Conservation (phyloP, 2,888 invertebrate genomes). For the Poecilobothrus nobilitatus region DNA sequence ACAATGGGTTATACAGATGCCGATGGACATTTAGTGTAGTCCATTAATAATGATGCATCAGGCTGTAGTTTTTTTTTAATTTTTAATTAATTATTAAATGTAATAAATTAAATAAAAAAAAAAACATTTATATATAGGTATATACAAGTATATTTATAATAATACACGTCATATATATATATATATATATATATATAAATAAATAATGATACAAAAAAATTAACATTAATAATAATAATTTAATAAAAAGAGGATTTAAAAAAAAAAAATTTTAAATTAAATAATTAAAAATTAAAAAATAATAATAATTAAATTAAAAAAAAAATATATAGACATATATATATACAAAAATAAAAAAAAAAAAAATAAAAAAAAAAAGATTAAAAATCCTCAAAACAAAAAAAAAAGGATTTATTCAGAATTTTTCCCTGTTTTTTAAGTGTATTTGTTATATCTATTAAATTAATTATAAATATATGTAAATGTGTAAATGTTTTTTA, state of each 20-base stretch:
- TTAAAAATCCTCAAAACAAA: slow-evolving; percentile 8
- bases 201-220: slow-evolving; percentile 1
- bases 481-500: slow-evolving; percentile 6
- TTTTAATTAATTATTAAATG: background rate
- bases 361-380: background rate
- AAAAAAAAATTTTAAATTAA: background rate
- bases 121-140: too few species aligned
- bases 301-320: background rate
- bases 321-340: slow-evolving; percentile 1
- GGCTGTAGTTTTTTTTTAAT: slow-evolving; percentile 10
- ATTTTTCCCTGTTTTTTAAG: slow-evolving; percentile 6
- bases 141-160: too few species aligned
- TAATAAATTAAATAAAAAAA: too few species aligned
- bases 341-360: slow-evolving; percentile 12
- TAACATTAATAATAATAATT: background rate
- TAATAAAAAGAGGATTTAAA: background rate
- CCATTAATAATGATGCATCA: slow-evolving; percentile 6
- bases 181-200: slow-evolving; percentile 5
- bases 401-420: slow-evolving; percentile 9
- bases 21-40: slow-evolving; percentile 45
- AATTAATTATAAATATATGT: background rate
- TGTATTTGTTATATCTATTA: slow-evolving; percentile 6
- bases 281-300: slow-evolving; percentile 14
- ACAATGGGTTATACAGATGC: slow-evolving; percentile 43
- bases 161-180: background rate